Evolutionary conservation across 2,113 vertebrate species (phyloP).

Genomic region (Scopus umbretta): DNA sequence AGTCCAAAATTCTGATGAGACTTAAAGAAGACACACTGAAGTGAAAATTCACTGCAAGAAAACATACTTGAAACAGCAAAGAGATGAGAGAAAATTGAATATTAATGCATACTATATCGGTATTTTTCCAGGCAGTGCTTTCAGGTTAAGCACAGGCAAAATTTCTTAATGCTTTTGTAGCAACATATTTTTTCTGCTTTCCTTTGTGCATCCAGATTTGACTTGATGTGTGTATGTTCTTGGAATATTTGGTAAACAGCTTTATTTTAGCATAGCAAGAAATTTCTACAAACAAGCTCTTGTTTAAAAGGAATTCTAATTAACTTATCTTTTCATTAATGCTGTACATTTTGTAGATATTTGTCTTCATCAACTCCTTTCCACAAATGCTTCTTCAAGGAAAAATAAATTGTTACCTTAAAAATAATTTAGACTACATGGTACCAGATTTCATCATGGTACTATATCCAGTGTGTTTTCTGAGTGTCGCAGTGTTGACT

Average conservation of each 20-base stretch:
- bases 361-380: background rate
- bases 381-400: background rate
- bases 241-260: background rate
- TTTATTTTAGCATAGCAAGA: background rate
- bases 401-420: background rate
- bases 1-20: background rate
- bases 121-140: background rate
- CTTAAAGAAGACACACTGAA: background rate
- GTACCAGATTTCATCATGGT: background rate
- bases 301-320: background rate
- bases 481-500: background rate
- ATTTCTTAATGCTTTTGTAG: background rate
- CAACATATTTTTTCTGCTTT: background rate
- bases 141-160: background rate
- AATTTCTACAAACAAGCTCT: background rate
- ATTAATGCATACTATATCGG: background rate
- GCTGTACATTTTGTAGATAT: background rate
- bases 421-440: background rate
- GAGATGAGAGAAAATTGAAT: background rate
- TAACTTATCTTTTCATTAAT: background rate
- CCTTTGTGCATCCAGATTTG: background rate
- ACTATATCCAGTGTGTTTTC: background rate
- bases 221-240: background rate
- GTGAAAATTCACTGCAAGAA: background rate
- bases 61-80: background rate